A percentile compares a stretch with the other conserved stretches of the same genome.
These are phyloP conservation scores for Hirtodrosophila duncani DNA, from an alignment of 2,888 invertebrate genomes.

Conservation along the genomic window DNA sequence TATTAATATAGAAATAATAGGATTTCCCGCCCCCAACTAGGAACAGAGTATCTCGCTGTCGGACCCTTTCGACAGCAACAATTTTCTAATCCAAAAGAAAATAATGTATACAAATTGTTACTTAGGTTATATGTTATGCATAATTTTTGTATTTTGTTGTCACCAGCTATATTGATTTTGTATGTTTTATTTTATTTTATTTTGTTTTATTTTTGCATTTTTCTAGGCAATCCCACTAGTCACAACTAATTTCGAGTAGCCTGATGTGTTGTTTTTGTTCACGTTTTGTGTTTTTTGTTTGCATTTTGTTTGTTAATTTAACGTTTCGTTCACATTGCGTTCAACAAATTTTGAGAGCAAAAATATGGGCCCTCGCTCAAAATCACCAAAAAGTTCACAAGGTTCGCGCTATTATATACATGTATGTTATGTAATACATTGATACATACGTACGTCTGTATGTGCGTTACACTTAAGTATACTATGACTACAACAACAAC, in stretches of 20 bases:
- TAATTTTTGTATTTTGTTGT: slow-evolving; percentile 22
- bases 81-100: too few relatives aligned
- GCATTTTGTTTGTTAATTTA: slow-evolving; percentile 43
- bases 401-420: slow-evolving; percentile 11
- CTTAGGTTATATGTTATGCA: slow-evolving; percentile 1
- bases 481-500: slow-evolving; percentile 34
- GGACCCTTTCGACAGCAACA: too few relatives aligned
- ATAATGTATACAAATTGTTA: background rate
- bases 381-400: slow-evolving; percentile 9
- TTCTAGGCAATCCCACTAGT: slow-evolving; percentile 78
- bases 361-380: too few relatives aligned
- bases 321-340: slow-evolving; percentile 45
- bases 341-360: slow-evolving; percentile 31
- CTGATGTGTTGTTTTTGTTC: slow-evolving; percentile 62
- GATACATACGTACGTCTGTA: slow-evolving; percentile 36
- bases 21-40: too few relatives aligned
- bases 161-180: slow-evolving; percentile 32
- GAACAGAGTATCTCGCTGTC: too few relatives aligned
- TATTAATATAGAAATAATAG: too few relatives aligned
- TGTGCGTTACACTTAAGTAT: slow-evolving; percentile 42
- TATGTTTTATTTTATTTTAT: slow-evolving; percentile 40
- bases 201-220: slow-evolving; percentile 56
- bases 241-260: slow-evolving; percentile 78
- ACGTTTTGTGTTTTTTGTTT: slow-evolving; percentile 56
- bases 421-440: slow-evolving; percentile 38